Evolutionary conservation across 2,113 vertebrate genomes (phyloP), one percentile per base, ranked within the genome.

Genomic region (Catharus fuscescens): DNA sequence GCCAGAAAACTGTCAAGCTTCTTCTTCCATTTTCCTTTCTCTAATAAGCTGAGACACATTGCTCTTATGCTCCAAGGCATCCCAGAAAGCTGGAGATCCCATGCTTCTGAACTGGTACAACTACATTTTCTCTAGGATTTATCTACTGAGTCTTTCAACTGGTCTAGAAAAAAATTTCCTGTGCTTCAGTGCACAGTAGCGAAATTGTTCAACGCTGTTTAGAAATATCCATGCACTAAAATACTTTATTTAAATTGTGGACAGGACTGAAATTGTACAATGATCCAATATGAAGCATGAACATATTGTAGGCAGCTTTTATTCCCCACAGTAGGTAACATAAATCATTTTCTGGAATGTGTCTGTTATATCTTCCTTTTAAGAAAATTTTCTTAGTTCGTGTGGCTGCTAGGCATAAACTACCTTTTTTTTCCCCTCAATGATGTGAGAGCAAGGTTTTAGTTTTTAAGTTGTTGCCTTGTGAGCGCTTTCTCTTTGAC

Each of bases 51-150:
- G 71, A 93, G 96, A 96, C 94, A 96, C 31, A 19, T 91, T 40
- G 62, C 82, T 95, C 70, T 96, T 93, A 72, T 77, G 96, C 97
- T 96, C 87, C 89, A 69, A 95, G 96, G 95, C 94, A 97, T 94
- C 93, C 48, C 69, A 31, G 87, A 50, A 93, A 94, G 65, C 84
- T 87, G 66, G 77, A 94, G 77, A 89, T 71, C 42, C 88, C 65
- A 28, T 89, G 91, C 71, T 93, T 95, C 66, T 93, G 79, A 92
- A 64, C 77, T 50, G 90, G 93, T 96, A 90, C 48, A 81, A 57
- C 70, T 84, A 92, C 72, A 7, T 92, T 93, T 93, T 91, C 80
- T 66, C 19, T 74, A 78, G 93, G 77, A 96, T 96, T 96, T 78
- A 94, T 92, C 85, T 94, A 79, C 76, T 0, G 4, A 71, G 21